Conservation (phyloP, 2,888 invertebrate genomes). For the Microctonus hyperodae region DNA sequence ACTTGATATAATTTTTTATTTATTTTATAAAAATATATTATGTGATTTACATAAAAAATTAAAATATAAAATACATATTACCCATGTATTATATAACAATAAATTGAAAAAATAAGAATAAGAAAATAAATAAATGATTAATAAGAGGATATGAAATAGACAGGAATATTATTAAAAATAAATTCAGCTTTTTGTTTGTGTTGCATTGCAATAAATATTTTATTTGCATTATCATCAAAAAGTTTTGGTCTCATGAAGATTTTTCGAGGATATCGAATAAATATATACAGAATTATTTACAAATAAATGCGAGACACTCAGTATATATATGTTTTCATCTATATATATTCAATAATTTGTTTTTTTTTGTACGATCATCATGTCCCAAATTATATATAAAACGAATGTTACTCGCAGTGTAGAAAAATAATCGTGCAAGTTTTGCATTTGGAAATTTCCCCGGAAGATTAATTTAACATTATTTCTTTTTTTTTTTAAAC, state of each 20-base stretch:
- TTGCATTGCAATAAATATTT: conserved; percentile 24
- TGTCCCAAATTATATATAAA: conserved; percentile 6
- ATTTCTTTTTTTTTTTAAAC: too few relatives aligned
- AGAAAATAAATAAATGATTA: too few relatives aligned
- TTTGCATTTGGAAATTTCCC: not conserved
- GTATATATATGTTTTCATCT: conserved; percentile 4
- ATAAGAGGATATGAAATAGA: not conserved
- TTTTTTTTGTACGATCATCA: conserved; percentile 1
- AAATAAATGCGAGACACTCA: conserved; percentile 40
- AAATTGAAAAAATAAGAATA: too few relatives aligned
- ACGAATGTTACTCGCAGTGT: conserved; percentile 33
- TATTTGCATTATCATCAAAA: conserved; percentile 28
- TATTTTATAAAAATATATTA: too few relatives aligned
- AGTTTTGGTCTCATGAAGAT: conserved; percentile 7
- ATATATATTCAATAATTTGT: not conserved
- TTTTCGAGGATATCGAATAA: conserved; percentile 25
- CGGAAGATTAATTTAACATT: not conserved
- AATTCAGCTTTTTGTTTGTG: not conserved
- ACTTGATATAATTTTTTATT: too few relatives aligned
- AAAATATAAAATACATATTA: too few relatives aligned
- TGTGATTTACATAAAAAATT: too few relatives aligned
- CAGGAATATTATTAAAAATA: not conserved
- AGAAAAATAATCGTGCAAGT: conserved; percentile 47
- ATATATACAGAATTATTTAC: conserved; percentile 55
- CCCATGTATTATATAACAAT: too few relatives aligned